Evolutionary conservation across 2,797 vertebrate genomes (phyloP).

Genomic region (Pipistrellus kuhlii): DNA sequence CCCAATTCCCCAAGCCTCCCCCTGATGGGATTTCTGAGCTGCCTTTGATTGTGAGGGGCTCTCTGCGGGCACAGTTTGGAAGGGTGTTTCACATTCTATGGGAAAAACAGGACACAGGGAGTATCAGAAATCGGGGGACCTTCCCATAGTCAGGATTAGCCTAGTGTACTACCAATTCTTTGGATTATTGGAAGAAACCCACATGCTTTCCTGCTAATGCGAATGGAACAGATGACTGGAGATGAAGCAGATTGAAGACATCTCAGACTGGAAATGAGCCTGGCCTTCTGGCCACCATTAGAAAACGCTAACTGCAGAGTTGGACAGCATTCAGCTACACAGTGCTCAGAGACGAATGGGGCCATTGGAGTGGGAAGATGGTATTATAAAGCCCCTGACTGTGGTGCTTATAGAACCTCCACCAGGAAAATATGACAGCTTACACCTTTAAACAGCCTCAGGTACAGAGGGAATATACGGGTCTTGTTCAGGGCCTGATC

Average conservation of each 20-base stretch:
- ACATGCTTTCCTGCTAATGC: background rate
- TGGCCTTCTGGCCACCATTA: background rate
- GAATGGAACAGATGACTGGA: background rate
- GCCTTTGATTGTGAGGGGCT: background rate
- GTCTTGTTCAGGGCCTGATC: background rate
- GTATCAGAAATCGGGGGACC: background rate
- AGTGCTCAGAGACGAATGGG: background rate
- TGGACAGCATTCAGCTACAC: background rate
- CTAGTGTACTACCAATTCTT: background rate
- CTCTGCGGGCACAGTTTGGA: background rate
- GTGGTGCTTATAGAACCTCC: background rate
- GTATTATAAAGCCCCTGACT: background rate
- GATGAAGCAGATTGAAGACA: background rate
- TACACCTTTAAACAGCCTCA: conserved; percentile 9
- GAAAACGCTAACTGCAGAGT: background rate
- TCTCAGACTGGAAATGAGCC: background rate
- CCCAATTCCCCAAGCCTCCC: background rate
- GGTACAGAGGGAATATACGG: background rate
- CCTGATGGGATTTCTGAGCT: background rate
- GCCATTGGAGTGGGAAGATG: background rate
- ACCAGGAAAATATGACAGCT: background rate
- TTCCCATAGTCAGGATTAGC: background rate
- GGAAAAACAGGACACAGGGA: background rate
- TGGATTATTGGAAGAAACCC: background rate
- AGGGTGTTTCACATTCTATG: background rate